A percentile compares a stretch with the other conserved stretches of the same genome.
Conservation (phyloP, 2,113 vertebrate species). For the Lophius piscatorius region DNA sequence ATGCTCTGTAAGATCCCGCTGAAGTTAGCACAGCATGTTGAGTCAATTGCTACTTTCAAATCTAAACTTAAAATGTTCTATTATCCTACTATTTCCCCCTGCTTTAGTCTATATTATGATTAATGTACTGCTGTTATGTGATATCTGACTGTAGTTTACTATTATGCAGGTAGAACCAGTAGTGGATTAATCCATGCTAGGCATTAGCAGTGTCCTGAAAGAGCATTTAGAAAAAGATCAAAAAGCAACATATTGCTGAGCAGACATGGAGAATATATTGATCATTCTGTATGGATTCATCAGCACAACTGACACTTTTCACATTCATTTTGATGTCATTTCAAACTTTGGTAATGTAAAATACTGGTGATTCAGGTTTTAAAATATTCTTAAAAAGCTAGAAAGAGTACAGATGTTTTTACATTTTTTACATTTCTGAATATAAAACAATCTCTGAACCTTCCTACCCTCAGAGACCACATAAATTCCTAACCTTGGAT, state of each 20-base stretch:
- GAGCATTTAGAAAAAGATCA: not conserved
- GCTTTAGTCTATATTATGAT: no score
- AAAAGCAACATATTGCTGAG: not conserved
- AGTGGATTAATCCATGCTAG: not conserved
- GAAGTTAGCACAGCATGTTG: no score
- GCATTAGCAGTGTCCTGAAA: conserved; percentile 2
- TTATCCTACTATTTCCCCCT: no score
- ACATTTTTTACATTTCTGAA: conserved; percentile 35
- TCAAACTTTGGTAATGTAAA: not conserved
- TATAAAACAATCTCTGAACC: conserved; percentile 38
- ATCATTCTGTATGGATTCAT: not conserved
- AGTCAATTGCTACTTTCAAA: no score
- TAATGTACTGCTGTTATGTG: no score
- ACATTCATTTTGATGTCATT: not conserved
- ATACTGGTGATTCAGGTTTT: conserved; percentile 32
- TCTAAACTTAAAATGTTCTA: no score
- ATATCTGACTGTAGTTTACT: no score
- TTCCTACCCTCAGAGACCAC: conserved; percentile 62
- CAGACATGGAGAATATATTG: not conserved
- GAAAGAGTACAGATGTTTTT: conserved; percentile 24
- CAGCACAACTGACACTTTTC: not conserved
- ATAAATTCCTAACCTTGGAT: conserved; percentile 56
- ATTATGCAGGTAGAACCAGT: no score
- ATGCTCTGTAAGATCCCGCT: no score
- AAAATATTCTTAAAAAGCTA: conserved; percentile 35